Conservation (phyloP, 2,888 invertebrate genomes). For the Andricus curvator region DNA sequence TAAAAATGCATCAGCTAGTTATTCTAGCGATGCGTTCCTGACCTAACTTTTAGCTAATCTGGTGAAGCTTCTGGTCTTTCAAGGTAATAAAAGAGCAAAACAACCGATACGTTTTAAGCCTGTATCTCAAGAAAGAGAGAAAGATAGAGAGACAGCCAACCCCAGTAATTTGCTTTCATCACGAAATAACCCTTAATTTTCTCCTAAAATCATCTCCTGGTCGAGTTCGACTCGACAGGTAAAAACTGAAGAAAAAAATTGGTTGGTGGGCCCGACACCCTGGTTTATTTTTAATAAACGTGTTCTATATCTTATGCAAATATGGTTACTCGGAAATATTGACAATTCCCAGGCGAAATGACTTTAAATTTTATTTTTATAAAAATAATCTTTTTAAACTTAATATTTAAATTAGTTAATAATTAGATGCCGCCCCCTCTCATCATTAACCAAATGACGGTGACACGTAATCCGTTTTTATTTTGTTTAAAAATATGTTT, state of each 20-base stretch:
- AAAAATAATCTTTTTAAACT: too few species aligned
- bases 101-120: neutral
- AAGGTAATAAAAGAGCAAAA: neutral
- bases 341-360: too few species aligned
- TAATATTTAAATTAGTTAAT: too few species aligned
- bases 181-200: conserved; percentile 3
- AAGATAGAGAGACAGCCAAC: neutral
- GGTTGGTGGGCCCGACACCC: neutral
- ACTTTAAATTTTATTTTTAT: too few species aligned
- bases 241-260: neutral
- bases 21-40: neutral
- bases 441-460: too few species aligned
- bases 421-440: too few species aligned
- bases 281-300: neutral
- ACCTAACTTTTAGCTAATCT: conserved; percentile 11
- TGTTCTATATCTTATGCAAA: neutral
- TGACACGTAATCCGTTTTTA: too few species aligned
- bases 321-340: neutral
- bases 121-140: neutral
- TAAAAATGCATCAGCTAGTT: neutral
- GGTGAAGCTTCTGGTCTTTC: conserved; percentile 8
- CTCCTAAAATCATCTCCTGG: neutral
- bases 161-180: neutral
- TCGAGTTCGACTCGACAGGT: neutral
- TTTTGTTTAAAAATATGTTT: too few species aligned